These are phyloP conservation scores for Melierax canorus DNA, from an alignment of 2,113 vertebrate species.

Conservation along the genomic window DNA sequence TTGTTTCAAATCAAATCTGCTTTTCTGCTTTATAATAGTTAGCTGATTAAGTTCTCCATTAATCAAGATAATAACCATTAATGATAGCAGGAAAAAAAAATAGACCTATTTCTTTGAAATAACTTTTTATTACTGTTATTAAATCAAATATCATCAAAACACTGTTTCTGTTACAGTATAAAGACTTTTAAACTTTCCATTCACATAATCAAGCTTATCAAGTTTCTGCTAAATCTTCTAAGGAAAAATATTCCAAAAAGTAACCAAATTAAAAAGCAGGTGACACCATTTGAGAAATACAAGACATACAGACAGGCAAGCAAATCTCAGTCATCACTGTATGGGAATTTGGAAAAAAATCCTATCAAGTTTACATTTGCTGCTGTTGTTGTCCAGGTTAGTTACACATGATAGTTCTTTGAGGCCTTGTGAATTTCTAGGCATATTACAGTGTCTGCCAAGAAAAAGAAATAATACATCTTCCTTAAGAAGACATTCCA, in stretches of 20 bases:
- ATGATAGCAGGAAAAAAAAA: neutral
- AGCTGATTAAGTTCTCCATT: neutral
- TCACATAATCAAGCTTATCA: neutral
- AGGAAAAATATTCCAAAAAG: neutral
- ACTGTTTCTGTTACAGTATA: neutral
- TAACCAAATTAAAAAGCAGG: neutral
- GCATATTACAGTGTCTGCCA: neutral
- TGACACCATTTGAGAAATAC: neutral
- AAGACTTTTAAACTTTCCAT: neutral
- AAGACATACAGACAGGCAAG: neutral
- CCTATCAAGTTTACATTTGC: neutral
- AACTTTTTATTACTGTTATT: neutral
- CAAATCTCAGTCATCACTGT: neutral
- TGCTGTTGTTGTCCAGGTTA: neutral
- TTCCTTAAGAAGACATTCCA: neutral
- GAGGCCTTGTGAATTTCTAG: neutral
- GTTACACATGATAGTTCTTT: neutral
- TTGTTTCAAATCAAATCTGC: neutral
- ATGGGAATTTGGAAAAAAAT: neutral
- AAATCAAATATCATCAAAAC: neutral
- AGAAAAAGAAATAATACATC: neutral
- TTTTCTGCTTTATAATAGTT: neutral
- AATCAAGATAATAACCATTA: neutral
- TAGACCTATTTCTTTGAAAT: neutral
- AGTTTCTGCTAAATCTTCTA: neutral